phyloP scores from a whole-genome alignment of 2,113 vertebrate genomes.

The Stegostoma tigrinum region DNA sequence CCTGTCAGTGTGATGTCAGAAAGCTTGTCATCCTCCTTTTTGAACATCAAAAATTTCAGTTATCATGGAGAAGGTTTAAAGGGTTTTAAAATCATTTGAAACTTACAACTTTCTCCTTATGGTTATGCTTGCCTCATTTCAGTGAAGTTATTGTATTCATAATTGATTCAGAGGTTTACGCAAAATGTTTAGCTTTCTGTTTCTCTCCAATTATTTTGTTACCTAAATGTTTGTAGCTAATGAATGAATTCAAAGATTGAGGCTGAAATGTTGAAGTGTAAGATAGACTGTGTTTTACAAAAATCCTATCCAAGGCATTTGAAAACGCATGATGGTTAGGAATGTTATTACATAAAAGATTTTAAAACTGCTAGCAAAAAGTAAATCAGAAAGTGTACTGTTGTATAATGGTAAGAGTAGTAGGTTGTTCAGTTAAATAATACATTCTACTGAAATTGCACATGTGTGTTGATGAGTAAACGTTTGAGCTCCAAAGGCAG shows the following conservation, averaged over 20 bases:
- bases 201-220: neutral
- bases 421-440: neutral
- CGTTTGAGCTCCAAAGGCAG: neutral
- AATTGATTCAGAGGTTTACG: neutral
- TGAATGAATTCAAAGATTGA: neutral
- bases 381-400: neutral
- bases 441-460: neutral
- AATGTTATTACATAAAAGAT: neutral
- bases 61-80: neutral
- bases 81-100: neutral
- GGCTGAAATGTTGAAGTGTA: neutral
- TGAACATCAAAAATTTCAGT: neutral
- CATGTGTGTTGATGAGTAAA: neutral
- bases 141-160: neutral
- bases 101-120: neutral
- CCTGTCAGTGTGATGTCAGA: neutral
- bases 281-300: neutral
- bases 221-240: neutral
- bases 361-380: neutral
- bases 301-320: neutral
- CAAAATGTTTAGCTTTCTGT: neutral
- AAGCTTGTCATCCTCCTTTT: neutral
- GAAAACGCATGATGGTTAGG: neutral
- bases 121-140: neutral
- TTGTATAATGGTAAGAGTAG: neutral